Percentiles rank a stretch among this genome's conserved stretches.
Conservation (phyloP, 2,113 vertebrate genomes). For the Tiliqua scincoides region DNA sequence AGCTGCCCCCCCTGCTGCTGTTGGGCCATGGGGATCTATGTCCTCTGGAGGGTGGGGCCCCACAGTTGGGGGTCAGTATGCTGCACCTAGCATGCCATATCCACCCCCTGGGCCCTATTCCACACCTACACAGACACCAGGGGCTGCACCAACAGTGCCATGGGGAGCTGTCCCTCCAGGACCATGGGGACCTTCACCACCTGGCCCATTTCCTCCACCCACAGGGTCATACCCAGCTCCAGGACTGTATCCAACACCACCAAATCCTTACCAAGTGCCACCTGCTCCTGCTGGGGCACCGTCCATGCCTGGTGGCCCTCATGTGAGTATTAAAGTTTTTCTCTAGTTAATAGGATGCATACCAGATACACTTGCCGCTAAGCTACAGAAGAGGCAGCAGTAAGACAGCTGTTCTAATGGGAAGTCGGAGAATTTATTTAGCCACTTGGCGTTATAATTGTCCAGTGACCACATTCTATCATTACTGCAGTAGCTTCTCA, state of each 20-base stretch:
- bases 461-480: not conserved
- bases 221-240: constrained; percentile 79
- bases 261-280: constrained; percentile 80
- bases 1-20: constrained; percentile 75
- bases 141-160: constrained; percentile 76
- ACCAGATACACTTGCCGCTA: rapidly evolving
- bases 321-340: constrained; percentile 72
- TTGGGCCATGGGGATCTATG: constrained; percentile 81
- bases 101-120: constrained; percentile 81
- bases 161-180: constrained; percentile 82
- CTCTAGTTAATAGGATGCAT: rapidly evolving
- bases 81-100: constrained; percentile 79
- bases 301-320: constrained; percentile 77
- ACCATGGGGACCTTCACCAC: constrained; percentile 80
- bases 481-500: not conserved
- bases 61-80: constrained; percentile 81
- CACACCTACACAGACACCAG: constrained; percentile 76
- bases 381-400: rapidly evolving
- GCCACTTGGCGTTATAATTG: too few relatives aligned
- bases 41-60: constrained; percentile 80
- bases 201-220: constrained; percentile 78
- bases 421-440: too few relatives aligned
- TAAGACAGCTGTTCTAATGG: not conserved
- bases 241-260: constrained; percentile 79
- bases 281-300: constrained; percentile 80